These are phyloP conservation scores for Microplitis demolitor DNA, from an alignment of 1,140 invertebrate genomes.

Conservation along the genomic window DNA sequence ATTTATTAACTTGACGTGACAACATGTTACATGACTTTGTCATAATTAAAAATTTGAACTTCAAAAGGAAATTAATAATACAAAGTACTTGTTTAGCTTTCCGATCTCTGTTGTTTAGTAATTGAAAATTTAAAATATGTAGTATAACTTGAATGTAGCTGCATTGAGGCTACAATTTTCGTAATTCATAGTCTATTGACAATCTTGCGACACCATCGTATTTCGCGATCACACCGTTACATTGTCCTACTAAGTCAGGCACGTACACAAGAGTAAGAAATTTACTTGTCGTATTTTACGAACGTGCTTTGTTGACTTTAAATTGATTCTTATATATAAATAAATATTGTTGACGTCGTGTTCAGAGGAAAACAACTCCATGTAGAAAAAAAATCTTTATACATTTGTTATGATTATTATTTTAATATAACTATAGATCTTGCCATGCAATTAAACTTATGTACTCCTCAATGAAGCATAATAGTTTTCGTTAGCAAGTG, in stretches of 20 bases:
- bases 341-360: too few relatives aligned
- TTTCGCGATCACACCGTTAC: slow-evolving; percentile 17
- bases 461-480: too few relatives aligned
- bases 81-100: background rate
- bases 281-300: background rate
- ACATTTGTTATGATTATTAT: too few relatives aligned
- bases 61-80: background rate
- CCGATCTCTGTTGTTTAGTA: background rate
- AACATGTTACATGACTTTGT: too few relatives aligned
- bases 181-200: slow-evolving; percentile 27
- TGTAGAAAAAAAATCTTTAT: too few relatives aligned
- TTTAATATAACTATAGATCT: too few relatives aligned
- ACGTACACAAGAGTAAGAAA: slow-evolving; percentile 8
- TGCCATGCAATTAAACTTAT: too few relatives aligned
- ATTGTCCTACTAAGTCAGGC: background rate
- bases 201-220: slow-evolving; percentile 17
- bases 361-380: too few relatives aligned
- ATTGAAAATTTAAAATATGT: background rate
- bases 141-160: slow-evolving; percentile 1
- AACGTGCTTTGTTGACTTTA: slow-evolving; percentile 14
- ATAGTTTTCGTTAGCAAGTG: too few relatives aligned
- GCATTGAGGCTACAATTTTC: slow-evolving; percentile 11
- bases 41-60: background rate
- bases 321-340: background rate
- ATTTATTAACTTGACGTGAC: too few relatives aligned